Base-by-base conservation (phyloP, 2,888 invertebrate genomes). In the Thumatha senex region DNA sequence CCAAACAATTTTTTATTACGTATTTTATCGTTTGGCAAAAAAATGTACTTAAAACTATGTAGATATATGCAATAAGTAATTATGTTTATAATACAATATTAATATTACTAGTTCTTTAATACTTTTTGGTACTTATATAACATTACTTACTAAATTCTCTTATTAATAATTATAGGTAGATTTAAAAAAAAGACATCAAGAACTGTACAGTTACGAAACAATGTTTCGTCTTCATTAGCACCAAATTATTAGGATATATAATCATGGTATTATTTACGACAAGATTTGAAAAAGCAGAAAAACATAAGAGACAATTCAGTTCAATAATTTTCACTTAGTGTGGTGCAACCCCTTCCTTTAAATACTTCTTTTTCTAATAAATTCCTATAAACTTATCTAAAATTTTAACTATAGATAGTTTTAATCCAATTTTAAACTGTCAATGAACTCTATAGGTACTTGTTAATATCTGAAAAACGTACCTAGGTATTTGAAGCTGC, bases 121-220 rank as follows among this genome's bases (percentile, higher is more conserved):
- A 89, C 89, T 89, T 89, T 90, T 90, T 89, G 89, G 89, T 87
- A 85, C 83, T 80, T 87, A 86, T 58, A 77, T 72, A 72, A 72
- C 72, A 77, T 72, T 70, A 71, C 60, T 59, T 10, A 31, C 65
- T 76, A 70, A 67, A 56, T 50, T 67, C 58, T 69, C 51, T 51
- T 52, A 59, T 41, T 63, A 40, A 40, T 24, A 24, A 5, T 2
- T 4, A 24, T 24, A 24, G 18, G 18, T 52, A 60, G 40, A 61
- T 58, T 53, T 51, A 15, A 38, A 42, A 54, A 52, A 55, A 53
- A 61, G 60, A 60, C 52, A 56, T 49, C 48, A 54, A 63, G 54
- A 54, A 70, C 70, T 71, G 39, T 73, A 75, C 71, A 77, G 52
- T 58, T 57, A 58, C 36, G 30, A 67, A 67, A 60, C 54, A 51